Conservation (phyloP, 2,113 vertebrate species). For the Salvelinus alpinus region DNA sequence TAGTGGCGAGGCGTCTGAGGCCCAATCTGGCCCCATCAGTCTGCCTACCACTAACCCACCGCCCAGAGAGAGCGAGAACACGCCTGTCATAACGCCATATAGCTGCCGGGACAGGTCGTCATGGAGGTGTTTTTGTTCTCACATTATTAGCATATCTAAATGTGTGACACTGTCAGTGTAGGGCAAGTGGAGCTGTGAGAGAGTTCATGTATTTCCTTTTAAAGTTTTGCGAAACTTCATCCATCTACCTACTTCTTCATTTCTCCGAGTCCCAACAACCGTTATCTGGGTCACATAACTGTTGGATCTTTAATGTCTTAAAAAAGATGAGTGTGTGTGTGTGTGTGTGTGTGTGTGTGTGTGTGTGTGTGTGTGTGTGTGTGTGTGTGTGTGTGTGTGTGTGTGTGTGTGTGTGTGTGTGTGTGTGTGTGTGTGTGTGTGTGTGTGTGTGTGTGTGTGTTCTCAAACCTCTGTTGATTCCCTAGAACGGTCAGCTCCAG, state of each 20-base stretch:
- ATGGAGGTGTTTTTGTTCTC: no score
- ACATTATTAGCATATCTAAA: no score
- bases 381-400: background rate
- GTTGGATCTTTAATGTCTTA: no score
- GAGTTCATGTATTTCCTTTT: no score
- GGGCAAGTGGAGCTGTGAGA: no score
- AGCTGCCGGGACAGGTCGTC: conserved; percentile 6
- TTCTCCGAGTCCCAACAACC: no score
- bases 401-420: background rate
- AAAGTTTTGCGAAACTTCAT: no score
- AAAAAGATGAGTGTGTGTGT: no score
- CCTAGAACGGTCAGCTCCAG: conserved; percentile 84
- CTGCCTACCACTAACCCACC: no score
- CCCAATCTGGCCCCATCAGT: conserved; percentile 3
- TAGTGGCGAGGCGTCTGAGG: background rate
- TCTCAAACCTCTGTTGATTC: background rate
- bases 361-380: background rate
- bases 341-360: background rate
- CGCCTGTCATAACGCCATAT: conserved; percentile 41
- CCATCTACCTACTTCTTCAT: no score
- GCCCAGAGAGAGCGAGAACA: conserved; percentile 30
- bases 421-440: background rate
- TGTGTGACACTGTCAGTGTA: no score
- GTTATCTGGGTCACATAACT: no score
- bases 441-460: background rate